phyloP scores from a whole-genome alignment of 1,140 invertebrate genomes.

The Penaeus vannamei region DNA sequence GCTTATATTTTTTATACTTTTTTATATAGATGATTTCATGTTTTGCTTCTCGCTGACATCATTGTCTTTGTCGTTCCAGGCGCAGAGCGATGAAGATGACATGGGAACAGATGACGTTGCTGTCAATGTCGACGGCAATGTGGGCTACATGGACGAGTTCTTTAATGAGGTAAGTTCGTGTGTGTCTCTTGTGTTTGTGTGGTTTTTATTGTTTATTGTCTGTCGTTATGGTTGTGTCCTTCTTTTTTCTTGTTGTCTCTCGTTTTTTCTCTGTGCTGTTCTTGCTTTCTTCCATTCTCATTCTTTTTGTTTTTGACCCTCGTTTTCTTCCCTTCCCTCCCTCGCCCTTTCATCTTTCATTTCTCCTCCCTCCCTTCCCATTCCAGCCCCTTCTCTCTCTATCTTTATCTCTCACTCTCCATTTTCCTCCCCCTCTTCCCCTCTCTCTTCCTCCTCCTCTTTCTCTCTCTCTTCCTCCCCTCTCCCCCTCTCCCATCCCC shows the following conservation, averaged over 20 bases:
- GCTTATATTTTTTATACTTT: background rate
- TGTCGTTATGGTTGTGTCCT: background rate
- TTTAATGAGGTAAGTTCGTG: slow-evolving; percentile 88
- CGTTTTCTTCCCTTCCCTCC: background rate
- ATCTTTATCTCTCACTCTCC: no score
- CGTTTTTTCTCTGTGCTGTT: background rate
- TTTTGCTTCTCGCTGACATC: background rate
- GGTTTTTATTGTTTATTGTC: background rate
- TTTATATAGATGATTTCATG: background rate
- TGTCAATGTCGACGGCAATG: slow-evolving; percentile 85
- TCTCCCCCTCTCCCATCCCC: background rate
- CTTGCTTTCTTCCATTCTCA: background rate
- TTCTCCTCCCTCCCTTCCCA: background rate
- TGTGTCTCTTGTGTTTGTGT: background rate
- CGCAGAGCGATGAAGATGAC: slow-evolving; percentile 96
- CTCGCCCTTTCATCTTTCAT: no score
- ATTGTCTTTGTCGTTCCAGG: slow-evolving; percentile 75
- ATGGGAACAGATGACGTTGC: slow-evolving; percentile 91
- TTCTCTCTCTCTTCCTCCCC: background rate
- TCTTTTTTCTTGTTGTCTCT: background rate
- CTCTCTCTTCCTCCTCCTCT: background rate
- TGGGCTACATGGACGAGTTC: slow-evolving; percentile 96
- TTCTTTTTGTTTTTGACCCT: background rate
- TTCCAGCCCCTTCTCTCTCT: background rate
- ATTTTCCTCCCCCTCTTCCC: background rate